phyloP scores from a whole-genome alignment of 2,113 vertebrate species.

The Grammomys dolichurus region DNA sequence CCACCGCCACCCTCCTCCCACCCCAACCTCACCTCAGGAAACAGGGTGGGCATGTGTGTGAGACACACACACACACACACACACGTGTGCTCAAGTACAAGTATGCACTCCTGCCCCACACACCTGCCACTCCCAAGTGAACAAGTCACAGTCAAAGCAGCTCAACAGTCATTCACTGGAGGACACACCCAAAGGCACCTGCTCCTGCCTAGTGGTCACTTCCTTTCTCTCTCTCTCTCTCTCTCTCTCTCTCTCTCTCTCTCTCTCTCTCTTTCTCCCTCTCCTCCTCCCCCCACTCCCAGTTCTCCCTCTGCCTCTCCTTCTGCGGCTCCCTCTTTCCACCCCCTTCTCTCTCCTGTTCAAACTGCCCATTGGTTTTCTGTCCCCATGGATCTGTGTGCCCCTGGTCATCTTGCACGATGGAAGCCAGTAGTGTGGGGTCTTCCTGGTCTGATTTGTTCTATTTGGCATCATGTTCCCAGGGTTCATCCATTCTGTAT shows the following conservation, averaged over 20 bases:
- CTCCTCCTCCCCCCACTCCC: too few species aligned
- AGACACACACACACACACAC: too few species aligned
- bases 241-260: too few species aligned
- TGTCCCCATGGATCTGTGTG: not conserved
- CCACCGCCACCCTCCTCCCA: too few species aligned
- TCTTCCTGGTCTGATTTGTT: not conserved
- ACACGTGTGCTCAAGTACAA: too few species aligned
- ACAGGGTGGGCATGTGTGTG: too few species aligned
- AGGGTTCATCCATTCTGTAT: accelerated
- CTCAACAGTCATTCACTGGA: not conserved
- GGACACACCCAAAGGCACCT: not conserved
- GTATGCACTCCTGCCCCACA: not conserved
- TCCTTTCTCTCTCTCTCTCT: too few species aligned
- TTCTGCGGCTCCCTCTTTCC: too few species aligned
- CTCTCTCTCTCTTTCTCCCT: accelerated
- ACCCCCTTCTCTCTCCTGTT: accelerated
- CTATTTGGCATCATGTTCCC: not conserved
- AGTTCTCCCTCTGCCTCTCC: not conserved
- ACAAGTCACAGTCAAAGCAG: not conserved
- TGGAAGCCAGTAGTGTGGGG: not conserved
- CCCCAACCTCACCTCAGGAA: not conserved
- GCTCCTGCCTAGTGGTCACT: not conserved
- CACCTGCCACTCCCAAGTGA: not conserved
- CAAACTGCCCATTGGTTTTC: not conserved
- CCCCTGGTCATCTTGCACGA: too few species aligned